Evolutionary conservation across 2,888 invertebrate genomes (phyloP).

Genomic region (Chorisops tibialis): DNA sequence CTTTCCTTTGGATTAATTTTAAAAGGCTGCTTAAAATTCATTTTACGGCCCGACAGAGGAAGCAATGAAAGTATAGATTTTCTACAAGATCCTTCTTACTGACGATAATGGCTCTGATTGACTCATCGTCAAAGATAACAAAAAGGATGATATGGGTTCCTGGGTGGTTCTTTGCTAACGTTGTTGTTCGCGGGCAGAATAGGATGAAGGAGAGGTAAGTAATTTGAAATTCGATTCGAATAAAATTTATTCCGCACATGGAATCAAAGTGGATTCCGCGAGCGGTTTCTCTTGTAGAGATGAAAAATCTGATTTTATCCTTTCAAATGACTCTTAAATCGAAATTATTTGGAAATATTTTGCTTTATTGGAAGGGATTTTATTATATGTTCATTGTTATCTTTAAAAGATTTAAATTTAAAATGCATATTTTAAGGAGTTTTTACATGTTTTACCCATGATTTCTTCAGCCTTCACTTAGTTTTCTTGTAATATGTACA

Average conservation of each 20-base stretch:
- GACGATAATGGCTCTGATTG: conserved; percentile 27
- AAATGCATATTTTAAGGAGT: too few species aligned
- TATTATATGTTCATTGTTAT: too few species aligned
- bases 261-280: background rate
- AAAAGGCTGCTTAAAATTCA: too few species aligned
- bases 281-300: background rate
- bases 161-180: background rate
- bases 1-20: too few species aligned
- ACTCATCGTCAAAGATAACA: conserved; percentile 25
- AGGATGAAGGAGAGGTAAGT: background rate
- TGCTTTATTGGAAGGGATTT: too few species aligned
- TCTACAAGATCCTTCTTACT: background rate
- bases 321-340: too few species aligned
- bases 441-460: too few species aligned
- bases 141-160: conserved; percentile 14
- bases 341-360: too few species aligned
- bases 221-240: background rate
- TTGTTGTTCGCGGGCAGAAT: background rate
- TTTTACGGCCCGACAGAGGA: background rate
- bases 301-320: too few species aligned
- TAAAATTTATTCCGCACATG: background rate
- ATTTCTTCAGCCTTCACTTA: too few species aligned
- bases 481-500: too few species aligned
- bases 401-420: too few species aligned
- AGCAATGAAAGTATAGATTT: background rate